Base-by-base conservation (phyloP, 2,888 invertebrate genomes). In the Cremastinae sp. region DNA sequence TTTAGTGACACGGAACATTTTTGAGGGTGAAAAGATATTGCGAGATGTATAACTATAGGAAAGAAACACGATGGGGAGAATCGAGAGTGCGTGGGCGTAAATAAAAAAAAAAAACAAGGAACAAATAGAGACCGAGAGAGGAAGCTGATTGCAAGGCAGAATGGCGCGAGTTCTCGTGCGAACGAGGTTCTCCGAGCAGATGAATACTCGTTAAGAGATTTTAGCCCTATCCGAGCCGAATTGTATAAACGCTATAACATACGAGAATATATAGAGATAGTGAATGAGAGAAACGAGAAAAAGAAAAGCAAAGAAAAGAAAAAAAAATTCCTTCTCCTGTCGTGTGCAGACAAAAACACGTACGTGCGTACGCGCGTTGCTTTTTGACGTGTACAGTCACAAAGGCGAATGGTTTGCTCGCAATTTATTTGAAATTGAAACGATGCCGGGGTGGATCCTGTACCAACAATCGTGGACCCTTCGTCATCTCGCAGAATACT, bases 231-330 rank as follows among this genome's bases (percentile, higher is more conserved):
- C 41, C 28, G 65, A 65, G 61, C 9, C 7, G 53, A 53, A 66
- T 58, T 49, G 49, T 58, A 49, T 68, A 36, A 10, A n/a, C n/a
- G 36, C 41, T 38, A 16, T 84, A 77, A 77, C 78, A 73, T 79
- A 71, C 36, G 22, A 54, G 79, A 79, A 82, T 80, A 79, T 80
- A 79, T 74, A 80, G 72, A 69, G 41, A 74, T 75, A 78, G 81
- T n/a, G n/a, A 28, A 28, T 3, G 28, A 3, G 5, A 28, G 5
- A 28, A 28, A 28, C 2, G 28, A 28, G 28, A 5, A 5, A 28
- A 28, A 28, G 28, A 28, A 74, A 78, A 80, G 80, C 80, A 81
- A 80, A 78, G 79, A 28, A 10, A 5, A 22, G 14, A 2, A 43
- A 66, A 43, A 18, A n/a, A 66, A 54, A 20, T 34, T 28, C n/a